phyloP scores from a whole-genome alignment of 37 sponge, comb jelly and placozoan genomes.

The Chondrosia reniformis region DNA sequence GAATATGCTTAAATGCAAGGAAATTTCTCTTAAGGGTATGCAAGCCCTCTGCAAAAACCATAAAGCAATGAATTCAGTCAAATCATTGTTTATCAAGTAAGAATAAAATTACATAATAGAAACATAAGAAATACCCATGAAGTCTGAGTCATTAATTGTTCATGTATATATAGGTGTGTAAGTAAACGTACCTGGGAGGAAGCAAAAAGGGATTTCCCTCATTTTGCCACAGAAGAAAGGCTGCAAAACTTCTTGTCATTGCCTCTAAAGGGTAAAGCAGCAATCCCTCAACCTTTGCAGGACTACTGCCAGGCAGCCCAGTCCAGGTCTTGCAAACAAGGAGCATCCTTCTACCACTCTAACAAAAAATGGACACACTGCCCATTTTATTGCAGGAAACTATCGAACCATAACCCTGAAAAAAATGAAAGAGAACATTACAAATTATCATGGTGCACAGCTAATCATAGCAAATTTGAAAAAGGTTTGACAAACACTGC shows the following conservation, averaged over 20 bases:
- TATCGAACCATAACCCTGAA: background rate
- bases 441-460: background rate
- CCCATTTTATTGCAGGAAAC: background rate
- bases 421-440: background rate
- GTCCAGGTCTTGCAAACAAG: background rate
- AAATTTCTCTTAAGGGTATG: background rate
- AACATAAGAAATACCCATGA: background rate
- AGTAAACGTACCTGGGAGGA: slow-evolving; percentile 2
- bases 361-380: background rate
- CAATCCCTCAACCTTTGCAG: background rate
- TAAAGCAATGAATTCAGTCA: background rate
- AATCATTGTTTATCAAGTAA: background rate
- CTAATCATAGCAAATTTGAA: background rate
- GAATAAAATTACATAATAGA: background rate
- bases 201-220: background rate
- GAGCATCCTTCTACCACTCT: background rate
- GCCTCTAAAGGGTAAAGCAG: background rate
- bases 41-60: background rate
- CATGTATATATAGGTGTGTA: background rate
- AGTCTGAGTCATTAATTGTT: background rate
- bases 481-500: too few relatives aligned
- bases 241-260: background rate
- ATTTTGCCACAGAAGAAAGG: slow-evolving; percentile 9
- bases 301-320: slow-evolving; percentile 9
- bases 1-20: background rate